phyloP scores from a whole-genome alignment of 2,113 vertebrate species.

The Odocoileus virginianus region DNA sequence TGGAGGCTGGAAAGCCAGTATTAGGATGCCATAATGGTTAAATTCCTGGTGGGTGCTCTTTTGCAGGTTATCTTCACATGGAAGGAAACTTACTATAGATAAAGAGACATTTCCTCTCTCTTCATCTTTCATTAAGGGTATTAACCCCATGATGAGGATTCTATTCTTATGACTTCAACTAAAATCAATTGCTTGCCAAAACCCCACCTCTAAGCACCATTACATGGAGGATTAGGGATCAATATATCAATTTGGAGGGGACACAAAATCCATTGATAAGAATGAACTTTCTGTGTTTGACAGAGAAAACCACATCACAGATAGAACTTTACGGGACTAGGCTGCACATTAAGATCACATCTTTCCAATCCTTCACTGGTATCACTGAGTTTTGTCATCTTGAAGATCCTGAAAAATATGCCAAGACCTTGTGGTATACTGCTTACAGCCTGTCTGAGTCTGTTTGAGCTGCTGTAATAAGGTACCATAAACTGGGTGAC shows the following conservation, averaged over 20 bases:
- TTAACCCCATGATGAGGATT: not conserved
- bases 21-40: no score
- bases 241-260: not conserved
- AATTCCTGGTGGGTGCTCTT: rapidly evolving
- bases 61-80: not conserved
- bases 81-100: no score
- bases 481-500: no score
- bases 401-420: not conserved
- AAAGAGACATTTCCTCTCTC: not conserved
- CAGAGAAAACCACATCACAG: not conserved
- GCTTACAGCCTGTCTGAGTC: not conserved
- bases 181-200: not conserved
- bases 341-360: not conserved
- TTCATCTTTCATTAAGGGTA: not conserved
- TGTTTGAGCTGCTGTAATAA: not conserved
- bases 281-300: not conserved
- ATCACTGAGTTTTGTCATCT: not conserved
- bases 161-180: not conserved
- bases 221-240: rapidly evolving
- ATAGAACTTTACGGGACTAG: not conserved
- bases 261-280: not conserved
- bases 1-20: not conserved
- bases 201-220: not conserved
- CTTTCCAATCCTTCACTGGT: not conserved
- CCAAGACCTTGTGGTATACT: not conserved